A percentile compares a stretch with the other conserved stretches of the same genome.
phyloP scores from a whole-genome alignment of 2,888 invertebrate species.

The Chymomyza fuscimana region DNA sequence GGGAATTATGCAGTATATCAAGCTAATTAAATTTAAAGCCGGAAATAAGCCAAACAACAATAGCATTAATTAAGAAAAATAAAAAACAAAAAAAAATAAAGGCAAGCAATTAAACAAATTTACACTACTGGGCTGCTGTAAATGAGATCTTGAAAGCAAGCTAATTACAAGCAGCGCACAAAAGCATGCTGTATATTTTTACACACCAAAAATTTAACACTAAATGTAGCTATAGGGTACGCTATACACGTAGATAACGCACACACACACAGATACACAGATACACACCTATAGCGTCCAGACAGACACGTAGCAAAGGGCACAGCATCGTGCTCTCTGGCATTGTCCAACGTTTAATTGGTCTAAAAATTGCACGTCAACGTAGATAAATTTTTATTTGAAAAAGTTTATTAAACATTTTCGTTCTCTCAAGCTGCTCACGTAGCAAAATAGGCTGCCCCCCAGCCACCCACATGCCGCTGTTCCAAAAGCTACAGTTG shows the following conservation, averaged over 20 bases:
- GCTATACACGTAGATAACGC: conserved; percentile 7
- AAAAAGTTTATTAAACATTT: conserved; percentile 75
- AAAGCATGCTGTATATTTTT: conserved; percentile 15
- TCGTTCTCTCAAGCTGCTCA: conserved; percentile 58
- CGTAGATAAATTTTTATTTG: conserved; percentile 71
- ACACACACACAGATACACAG: not conserved
- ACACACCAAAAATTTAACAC: conserved; percentile 1
- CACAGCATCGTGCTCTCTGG: not conserved
- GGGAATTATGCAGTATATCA: conserved; percentile 52
- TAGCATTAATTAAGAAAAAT: not conserved
- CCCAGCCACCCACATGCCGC: conserved; percentile 20
- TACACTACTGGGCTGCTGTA: not conserved
- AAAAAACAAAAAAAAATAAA: not conserved
- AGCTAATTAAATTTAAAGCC: conserved; percentile 65
- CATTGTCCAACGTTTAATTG: conserved; percentile 68
- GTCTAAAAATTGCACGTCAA: conserved; percentile 75
- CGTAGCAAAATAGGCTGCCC: conserved; percentile 42
- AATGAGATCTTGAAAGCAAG: conserved; percentile 8
- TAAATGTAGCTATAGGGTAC: not conserved
- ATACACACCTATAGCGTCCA: conserved; percentile 10
- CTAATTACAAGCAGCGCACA: conserved; percentile 36
- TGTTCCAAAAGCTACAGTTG: not conserved
- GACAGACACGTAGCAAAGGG: conserved; percentile 27
- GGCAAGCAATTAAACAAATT: conserved; percentile 24
- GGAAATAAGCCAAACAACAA: conserved; percentile 28